Conservation (phyloP, 2,797 vertebrate species). For the Crypturellus tataupa region DNA sequence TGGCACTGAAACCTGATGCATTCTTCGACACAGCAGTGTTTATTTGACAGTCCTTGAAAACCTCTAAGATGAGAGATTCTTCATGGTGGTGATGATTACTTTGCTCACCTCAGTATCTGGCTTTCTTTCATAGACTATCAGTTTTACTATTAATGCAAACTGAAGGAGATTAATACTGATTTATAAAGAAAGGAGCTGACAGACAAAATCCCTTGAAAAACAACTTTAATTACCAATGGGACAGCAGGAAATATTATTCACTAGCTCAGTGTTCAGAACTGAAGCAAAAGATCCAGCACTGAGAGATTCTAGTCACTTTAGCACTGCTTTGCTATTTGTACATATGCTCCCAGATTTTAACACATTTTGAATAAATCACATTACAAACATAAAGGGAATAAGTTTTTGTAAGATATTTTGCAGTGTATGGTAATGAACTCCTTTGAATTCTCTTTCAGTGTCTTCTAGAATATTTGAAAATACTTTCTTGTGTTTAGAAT, state of each 20-base stretch:
- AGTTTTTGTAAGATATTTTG: conserved; percentile 18
- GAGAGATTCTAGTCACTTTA: not conserved
- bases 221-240: not conserved
- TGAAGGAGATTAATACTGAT: not conserved
- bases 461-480: not conserved
- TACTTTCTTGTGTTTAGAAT: not conserved
- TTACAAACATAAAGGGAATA: not conserved
- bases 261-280: not conserved
- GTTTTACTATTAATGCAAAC: not conserved
- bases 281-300: not conserved
- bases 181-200: not conserved
- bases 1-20: not conserved
- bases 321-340: not conserved
- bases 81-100: not conserved
- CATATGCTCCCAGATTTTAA: not conserved
- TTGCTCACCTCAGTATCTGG: not conserved
- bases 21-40: not conserved
- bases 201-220: not conserved
- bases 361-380: not conserved
- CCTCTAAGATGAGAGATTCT: not conserved
- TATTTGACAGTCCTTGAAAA: not conserved
- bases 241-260: not conserved
- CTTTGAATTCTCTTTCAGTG: not conserved
- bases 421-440: not conserved
- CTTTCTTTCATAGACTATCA: not conserved